Conservation (phyloP, 2,797 vertebrate genomes). For the Podarcis siculus region DNA sequence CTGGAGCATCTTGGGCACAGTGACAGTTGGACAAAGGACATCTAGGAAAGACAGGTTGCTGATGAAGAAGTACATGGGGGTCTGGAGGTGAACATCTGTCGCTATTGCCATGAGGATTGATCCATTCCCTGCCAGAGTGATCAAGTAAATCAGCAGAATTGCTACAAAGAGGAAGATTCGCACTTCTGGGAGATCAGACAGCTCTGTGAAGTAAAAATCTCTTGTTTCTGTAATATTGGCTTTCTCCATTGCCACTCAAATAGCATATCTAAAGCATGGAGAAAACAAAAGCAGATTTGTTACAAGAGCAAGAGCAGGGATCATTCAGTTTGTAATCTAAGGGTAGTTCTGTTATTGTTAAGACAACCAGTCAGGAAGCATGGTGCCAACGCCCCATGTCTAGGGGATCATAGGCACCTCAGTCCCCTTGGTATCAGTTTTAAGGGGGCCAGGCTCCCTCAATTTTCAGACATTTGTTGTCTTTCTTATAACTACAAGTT, state of each 20-base stretch:
- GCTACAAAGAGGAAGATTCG: constrained; percentile 57
- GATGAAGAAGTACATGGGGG: constrained; percentile 72
- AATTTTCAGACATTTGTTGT: too few relatives aligned
- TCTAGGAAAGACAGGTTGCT: constrained; percentile 69
- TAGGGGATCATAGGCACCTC: too few relatives aligned
- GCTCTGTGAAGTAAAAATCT: constrained; percentile 60
- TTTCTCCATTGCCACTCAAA: constrained; percentile 13
- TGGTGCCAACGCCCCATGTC: too few relatives aligned
- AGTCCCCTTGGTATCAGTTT: too few relatives aligned
- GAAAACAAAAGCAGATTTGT: too few relatives aligned
- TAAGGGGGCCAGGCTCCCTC: too few relatives aligned
- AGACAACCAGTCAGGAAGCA: too few relatives aligned
- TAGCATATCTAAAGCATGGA: too few relatives aligned
- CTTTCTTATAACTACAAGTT: too few relatives aligned
- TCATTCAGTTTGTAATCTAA: too few relatives aligned
- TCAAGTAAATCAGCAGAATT: constrained; percentile 58
- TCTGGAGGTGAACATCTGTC: constrained; percentile 53
- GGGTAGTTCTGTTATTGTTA: too few relatives aligned
- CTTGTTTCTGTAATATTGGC: constrained; percentile 42
- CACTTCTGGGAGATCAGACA: constrained; percentile 60
- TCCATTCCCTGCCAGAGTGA: constrained; percentile 54
- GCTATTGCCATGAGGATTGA: constrained; percentile 42
- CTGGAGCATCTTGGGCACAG: constrained; percentile 68
- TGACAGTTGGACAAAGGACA: constrained; percentile 66
- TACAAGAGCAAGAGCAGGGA: too few relatives aligned